Evolutionary conservation across 2,888 invertebrate species (phyloP).

Genomic region (Apamea sordens): DNA sequence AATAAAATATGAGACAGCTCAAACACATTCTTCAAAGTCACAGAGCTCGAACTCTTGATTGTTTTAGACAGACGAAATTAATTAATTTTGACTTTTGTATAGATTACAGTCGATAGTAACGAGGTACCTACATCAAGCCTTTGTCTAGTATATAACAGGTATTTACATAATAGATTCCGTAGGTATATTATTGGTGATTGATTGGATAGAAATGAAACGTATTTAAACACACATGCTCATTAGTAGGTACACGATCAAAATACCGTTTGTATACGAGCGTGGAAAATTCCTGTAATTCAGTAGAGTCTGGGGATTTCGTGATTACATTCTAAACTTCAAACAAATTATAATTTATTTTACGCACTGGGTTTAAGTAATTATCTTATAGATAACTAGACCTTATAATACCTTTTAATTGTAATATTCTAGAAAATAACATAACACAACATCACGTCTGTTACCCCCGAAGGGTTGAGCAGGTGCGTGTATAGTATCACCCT

Average conservation of each 20-base stretch:
- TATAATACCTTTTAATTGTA: neutral
- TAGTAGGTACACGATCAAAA: neutral
- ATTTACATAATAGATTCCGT: neutral
- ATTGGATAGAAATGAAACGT: neutral
- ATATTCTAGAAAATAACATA: neutral
- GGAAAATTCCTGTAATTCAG: slow-evolving; percentile 14
- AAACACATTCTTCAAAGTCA: slow-evolving; percentile 55
- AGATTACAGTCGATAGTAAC: slow-evolving; percentile 23
- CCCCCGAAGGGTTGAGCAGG: no score
- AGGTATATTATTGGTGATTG: neutral
- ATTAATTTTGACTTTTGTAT: slow-evolving; percentile 54
- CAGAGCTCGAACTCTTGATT: slow-evolving; percentile 36
- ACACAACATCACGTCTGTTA: neutral
- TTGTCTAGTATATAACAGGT: neutral
- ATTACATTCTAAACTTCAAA: slow-evolving; percentile 30
- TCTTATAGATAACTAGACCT: neutral
- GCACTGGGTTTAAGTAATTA: slow-evolving; percentile 17
- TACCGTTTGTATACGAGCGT: neutral
- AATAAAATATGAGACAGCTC: slow-evolving; percentile 59
- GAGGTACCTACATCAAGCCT: slow-evolving; percentile 5
- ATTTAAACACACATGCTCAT: slow-evolving; percentile 11
- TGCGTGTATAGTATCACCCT: neutral
- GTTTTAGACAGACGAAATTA: slow-evolving; percentile 44
- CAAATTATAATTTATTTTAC: slow-evolving; percentile 27
- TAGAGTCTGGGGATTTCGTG: slow-evolving; percentile 15